A percentile compares a stretch with the other conserved stretches of the same genome.
These are phyloP conservation scores for Lycorma delicatula DNA, from an alignment of 1,140 invertebrate species.

Conservation along the genomic window DNA sequence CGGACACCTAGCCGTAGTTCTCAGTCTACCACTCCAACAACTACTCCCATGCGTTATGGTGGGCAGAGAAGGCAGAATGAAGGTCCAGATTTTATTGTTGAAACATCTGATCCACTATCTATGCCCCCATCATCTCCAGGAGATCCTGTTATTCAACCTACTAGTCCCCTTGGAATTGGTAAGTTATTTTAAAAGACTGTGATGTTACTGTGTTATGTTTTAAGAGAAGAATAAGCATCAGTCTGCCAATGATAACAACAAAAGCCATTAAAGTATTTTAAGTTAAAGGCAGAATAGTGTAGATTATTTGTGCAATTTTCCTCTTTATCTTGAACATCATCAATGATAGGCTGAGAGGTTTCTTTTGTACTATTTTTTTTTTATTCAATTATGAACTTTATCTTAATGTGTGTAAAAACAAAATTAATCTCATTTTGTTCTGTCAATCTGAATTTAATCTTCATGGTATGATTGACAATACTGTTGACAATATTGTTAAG, in stretches of 20 bases:
- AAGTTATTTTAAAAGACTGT: constrained; percentile 7
- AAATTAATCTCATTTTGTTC: too few species aligned
- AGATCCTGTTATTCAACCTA: constrained; percentile 1
- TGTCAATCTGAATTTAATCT: too few species aligned
- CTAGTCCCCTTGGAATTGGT: constrained; percentile 13
- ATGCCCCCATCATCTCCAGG: constrained; percentile 17
- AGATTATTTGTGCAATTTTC: background rate
- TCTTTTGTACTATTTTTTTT: background rate
- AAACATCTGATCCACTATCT: constrained; percentile 21
- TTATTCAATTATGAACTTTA: too few species aligned
- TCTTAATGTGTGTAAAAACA: too few species aligned
- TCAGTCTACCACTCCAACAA: constrained; percentile 5
- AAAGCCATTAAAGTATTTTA: too few species aligned
- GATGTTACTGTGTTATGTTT: background rate
- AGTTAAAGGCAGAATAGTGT: background rate
- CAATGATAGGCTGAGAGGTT: too few species aligned
- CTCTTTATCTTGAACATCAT: background rate
- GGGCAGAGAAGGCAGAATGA: background rate
- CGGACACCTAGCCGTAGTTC: background rate
- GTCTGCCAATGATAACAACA: background rate
- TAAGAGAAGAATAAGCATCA: background rate
- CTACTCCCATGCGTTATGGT: constrained; percentile 15
- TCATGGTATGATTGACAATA: too few species aligned
- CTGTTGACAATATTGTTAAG: too few species aligned
- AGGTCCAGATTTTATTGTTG: constrained; percentile 21